Percentiles rank a stretch among this genome's conserved stretches.
Evolutionary conservation across 2,888 invertebrate species (phyloP).

Genomic region (Machimus atricapillus): DNA sequence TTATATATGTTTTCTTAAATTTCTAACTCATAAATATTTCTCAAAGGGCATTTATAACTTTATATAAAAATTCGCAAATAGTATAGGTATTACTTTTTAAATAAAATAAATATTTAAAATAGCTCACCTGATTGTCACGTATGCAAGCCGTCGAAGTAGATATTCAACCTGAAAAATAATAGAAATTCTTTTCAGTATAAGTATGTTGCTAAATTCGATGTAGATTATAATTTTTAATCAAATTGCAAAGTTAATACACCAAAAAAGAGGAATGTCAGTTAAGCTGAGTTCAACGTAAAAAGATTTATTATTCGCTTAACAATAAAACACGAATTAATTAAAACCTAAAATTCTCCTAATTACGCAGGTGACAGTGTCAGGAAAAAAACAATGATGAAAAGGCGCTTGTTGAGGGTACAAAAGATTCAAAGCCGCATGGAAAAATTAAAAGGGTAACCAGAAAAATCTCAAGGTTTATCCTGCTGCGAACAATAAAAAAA

Average conservation of each 20-base stretch:
- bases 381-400: neutral
- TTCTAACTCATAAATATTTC: too few species aligned
- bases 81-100: too few species aligned
- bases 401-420: neutral
- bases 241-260: too few species aligned
- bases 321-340: neutral
- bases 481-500: neutral
- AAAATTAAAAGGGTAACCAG: neutral
- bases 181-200: neutral
- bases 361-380: neutral
- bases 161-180: neutral
- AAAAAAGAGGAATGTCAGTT: too few species aligned
- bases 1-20: too few species aligned
- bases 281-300: too few species aligned
- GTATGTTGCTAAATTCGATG: too few species aligned
- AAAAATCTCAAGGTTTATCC: neutral
- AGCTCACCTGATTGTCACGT: neutral
- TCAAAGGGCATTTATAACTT: too few species aligned
- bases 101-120: neutral
- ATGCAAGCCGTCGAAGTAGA: neutral
- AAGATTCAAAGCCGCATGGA: neutral
- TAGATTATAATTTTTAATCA: too few species aligned
- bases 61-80: too few species aligned
- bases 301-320: too few species aligned
- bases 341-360: neutral